Conservation (phyloP, 2,888 invertebrate genomes). For the Eucriotettix oculatus region DNA sequence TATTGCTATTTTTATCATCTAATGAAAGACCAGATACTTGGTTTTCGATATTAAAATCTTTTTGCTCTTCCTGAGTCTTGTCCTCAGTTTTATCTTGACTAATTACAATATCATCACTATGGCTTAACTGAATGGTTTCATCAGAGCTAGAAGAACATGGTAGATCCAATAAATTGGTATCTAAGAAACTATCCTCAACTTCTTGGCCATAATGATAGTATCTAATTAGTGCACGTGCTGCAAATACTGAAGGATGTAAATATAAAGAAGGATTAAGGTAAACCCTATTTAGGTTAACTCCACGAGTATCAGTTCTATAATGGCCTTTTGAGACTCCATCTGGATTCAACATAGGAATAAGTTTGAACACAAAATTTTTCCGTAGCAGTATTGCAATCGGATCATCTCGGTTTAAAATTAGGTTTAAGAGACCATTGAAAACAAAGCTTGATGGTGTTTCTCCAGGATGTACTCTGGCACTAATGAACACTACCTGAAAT, state of each 20-base stretch:
- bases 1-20: conserved; percentile 12
- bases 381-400: conserved; percentile 55
- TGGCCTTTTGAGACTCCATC: conserved; percentile 79
- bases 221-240: conserved; percentile 48
- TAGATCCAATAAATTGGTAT: neutral
- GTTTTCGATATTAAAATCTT: conserved; percentile 7
- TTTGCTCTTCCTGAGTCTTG: neutral
- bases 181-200: neutral
- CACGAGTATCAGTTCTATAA: conserved; percentile 71
- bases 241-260: conserved; percentile 72
- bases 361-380: conserved; percentile 67
- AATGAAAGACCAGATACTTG: conserved; percentile 25
- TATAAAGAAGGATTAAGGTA: conserved; percentile 60
- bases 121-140: neutral
- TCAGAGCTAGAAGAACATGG: neutral
- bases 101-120: neutral
- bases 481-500: conserved; percentile 61
- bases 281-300: conserved; percentile 75
- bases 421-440: conserved; percentile 72
- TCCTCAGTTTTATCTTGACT: too few relatives aligned
- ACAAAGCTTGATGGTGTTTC: conserved; percentile 85
- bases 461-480: conserved; percentile 81
- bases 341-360: conserved; percentile 82
- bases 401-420: conserved; percentile 57
- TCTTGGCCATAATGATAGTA: conserved; percentile 47